phyloP scores from a whole-genome alignment of 2,113 vertebrate species.

The Sinosuthora webbiana region DNA sequence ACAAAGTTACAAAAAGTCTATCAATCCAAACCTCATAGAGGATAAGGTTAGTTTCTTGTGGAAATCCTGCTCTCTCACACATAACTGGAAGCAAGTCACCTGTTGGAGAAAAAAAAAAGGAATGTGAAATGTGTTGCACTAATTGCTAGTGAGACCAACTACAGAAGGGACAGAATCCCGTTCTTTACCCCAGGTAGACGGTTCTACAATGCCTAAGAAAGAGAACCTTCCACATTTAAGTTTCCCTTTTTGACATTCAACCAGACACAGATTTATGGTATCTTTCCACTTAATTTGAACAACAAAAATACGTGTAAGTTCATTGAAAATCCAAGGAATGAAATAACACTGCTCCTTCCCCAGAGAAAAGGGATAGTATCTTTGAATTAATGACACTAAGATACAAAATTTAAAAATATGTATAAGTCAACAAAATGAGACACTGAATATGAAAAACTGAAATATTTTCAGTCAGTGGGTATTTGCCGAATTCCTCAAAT shows the following conservation, averaged over 20 bases:
- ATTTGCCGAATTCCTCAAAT: not conserved
- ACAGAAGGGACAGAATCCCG: not conserved
- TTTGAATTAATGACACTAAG: not conserved
- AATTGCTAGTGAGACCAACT: not conserved
- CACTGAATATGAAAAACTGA: not conserved
- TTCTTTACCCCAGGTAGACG: not conserved
- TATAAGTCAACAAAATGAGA: not conserved
- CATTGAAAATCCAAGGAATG: not conserved
- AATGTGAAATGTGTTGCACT: not conserved
- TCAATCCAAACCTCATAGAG: slow-evolving; percentile 92
- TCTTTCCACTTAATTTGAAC: not conserved
- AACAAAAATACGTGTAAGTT: not conserved
- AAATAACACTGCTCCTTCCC: not conserved
- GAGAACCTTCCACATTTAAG: not conserved
- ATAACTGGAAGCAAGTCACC: slow-evolving; percentile 98
- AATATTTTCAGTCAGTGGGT: not conserved
- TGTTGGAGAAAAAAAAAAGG: slow-evolving; percentile 50
- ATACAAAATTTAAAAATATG: not conserved
- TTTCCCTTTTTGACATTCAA: not conserved
- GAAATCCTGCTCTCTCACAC: slow-evolving; percentile 99
- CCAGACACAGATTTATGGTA: not conserved
- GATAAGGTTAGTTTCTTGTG: slow-evolving; percentile 99
- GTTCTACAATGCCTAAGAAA: not conserved
- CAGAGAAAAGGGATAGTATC: not conserved
- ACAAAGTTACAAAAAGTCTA: not conserved